Conservation (phyloP, 2,113 vertebrate genomes). For the Piaya cayana region DNA sequence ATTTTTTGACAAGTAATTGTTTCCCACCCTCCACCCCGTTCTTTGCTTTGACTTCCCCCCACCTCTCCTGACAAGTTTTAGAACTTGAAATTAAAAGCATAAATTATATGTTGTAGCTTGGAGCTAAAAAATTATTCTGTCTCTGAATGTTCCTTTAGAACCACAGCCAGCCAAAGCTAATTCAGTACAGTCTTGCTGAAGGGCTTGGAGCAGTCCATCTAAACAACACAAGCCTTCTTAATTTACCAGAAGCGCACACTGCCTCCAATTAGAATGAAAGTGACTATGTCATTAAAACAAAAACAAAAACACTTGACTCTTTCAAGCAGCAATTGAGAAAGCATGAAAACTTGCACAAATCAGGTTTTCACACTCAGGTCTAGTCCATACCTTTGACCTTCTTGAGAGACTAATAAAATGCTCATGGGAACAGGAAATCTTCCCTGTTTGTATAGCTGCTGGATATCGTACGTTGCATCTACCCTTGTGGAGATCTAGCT, state of each 20-base stretch:
- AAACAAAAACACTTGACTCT: background rate
- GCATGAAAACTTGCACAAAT: background rate
- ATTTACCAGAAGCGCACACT: conserved; percentile 10
- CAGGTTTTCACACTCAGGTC: background rate
- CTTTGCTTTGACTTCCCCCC: background rate
- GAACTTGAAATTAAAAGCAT: conserved; percentile 74
- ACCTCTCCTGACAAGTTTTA: conserved; percentile 4
- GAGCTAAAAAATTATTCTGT: conserved; percentile 47
- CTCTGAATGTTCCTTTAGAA: conserved; percentile 65
- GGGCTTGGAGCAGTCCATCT: conserved; percentile 58
- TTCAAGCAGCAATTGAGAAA: background rate
- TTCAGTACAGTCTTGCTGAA: conserved; percentile 48
- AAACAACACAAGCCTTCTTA: conserved; percentile 63
- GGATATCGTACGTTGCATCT: background rate
- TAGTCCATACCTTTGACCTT: background rate
- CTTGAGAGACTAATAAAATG: background rate
- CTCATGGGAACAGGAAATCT: background rate
- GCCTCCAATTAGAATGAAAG: conserved; percentile 41
- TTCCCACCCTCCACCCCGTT: background rate
- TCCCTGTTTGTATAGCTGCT: background rate
- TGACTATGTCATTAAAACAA: background rate
- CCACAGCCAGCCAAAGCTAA: conserved; percentile 52
- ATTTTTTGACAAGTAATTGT: conserved; percentile 10
- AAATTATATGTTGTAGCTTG: conserved; percentile 58
- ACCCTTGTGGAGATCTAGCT: background rate